Percentiles rank a stretch among this genome's conserved stretches.
Evolutionary conservation across 2,888 invertebrate genomes (phyloP).

Genomic region (Acanthopleura granulata): DNA sequence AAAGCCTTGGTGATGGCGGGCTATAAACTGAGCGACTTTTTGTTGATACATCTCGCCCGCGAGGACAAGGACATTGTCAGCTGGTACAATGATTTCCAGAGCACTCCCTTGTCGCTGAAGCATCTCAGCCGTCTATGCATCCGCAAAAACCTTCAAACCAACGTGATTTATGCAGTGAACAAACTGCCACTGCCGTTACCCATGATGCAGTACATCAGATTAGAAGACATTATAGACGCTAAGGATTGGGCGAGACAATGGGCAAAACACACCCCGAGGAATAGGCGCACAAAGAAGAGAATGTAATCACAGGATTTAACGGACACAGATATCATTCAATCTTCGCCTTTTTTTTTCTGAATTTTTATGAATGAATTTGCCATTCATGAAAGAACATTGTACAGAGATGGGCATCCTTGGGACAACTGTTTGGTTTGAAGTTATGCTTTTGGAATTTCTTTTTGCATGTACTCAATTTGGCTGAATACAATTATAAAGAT

Average conservation of each 20-base stretch:
- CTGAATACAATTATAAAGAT: too few relatives aligned
- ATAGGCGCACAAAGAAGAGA: too few relatives aligned
- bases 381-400: too few relatives aligned
- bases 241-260: not conserved
- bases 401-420: too few relatives aligned
- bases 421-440: too few relatives aligned
- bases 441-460: too few relatives aligned
- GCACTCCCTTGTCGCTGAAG: not conserved
- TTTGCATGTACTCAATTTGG: too few relatives aligned
- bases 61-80: not conserved
- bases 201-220: not conserved
- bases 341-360: too few relatives aligned
- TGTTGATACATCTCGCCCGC: not conserved
- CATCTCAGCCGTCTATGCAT: constrained; percentile 19
- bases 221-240: not conserved
- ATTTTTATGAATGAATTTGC: too few relatives aligned
- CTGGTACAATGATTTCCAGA: constrained; percentile 16
- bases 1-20: constrained; percentile 4
- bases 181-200: not conserved
- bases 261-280: too few relatives aligned
- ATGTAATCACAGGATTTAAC: too few relatives aligned
- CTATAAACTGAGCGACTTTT: constrained; percentile 5
- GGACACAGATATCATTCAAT: too few relatives aligned
- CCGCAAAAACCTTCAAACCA: constrained; percentile 4
- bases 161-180: constrained; percentile 16